Percentiles rank a stretch among this genome's conserved stretches.
phyloP scores from a whole-genome alignment of 2,113 vertebrate species.

The Ciconia maguari region DNA sequence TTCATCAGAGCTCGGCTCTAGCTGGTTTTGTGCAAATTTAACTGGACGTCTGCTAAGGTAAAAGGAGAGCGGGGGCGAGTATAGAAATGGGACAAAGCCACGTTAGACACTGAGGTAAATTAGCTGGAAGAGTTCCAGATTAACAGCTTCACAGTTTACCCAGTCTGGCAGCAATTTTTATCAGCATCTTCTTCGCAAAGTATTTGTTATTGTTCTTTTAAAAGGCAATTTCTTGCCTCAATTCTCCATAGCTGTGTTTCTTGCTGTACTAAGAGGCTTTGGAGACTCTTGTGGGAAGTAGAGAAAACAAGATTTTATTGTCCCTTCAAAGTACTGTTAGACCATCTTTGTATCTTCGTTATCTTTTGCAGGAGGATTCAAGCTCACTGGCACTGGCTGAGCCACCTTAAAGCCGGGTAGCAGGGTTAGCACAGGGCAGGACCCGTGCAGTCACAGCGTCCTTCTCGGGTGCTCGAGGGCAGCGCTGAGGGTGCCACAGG shows the following conservation, averaged over 20 bases:
- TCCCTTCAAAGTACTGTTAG: background rate
- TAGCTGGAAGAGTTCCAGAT: background rate
- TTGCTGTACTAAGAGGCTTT: background rate
- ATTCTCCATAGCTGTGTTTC: background rate
- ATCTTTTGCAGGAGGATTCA: background rate
- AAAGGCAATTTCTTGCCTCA: background rate
- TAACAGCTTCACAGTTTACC: background rate
- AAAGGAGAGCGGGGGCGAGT: background rate
- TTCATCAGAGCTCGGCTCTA: background rate
- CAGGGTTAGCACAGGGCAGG: background rate
- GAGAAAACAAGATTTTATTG: background rate
- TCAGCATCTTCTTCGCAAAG: background rate
- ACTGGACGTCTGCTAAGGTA: background rate
- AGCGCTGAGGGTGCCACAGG: background rate
- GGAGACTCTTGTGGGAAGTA: background rate
- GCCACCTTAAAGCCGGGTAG: rapidly evolving
- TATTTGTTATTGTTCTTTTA: background rate
- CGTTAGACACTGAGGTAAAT: background rate
- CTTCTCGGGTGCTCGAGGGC: background rate
- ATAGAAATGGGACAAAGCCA: background rate
- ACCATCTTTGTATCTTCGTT: rapidly evolving
- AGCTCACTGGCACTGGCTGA: background rate
- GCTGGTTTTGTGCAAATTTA: background rate
- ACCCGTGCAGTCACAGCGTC: rapidly evolving
- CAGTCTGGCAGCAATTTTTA: background rate